Percentiles rank a stretch among this genome's conserved stretches.
Conservation (phyloP, 1,140 invertebrate genomes). For the Drosophila pachea region DNA sequence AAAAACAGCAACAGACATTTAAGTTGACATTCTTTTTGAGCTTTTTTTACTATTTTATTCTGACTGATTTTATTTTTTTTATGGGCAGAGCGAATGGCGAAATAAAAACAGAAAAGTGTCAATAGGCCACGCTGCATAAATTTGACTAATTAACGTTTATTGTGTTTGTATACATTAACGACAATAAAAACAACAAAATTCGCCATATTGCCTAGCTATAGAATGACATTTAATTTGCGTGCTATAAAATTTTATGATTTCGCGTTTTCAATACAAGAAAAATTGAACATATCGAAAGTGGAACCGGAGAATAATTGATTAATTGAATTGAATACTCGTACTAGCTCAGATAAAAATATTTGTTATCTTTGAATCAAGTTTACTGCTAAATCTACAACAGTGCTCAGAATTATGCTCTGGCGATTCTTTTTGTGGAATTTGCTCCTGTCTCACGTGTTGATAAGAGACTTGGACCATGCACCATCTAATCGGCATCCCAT, state of each 20-base stretch:
- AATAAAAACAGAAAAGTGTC: constrained; percentile 54
- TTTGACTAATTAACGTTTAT: constrained; percentile 76
- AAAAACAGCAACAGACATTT: constrained; percentile 18
- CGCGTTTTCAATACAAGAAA: constrained; percentile 42
- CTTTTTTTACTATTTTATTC: not conserved
- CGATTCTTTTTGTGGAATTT: constrained; percentile 4
- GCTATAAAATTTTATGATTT: constrained; percentile 61
- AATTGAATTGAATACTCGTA: no score
- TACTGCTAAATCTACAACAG: not conserved
- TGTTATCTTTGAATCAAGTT: no score
- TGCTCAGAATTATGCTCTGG: not conserved
- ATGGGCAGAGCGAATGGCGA: constrained; percentile 22
- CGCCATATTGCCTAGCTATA: constrained; percentile 35
- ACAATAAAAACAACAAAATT: constrained; percentile 24
- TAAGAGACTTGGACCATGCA: constrained; percentile 39
- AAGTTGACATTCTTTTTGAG: constrained; percentile 35
- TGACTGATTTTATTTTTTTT: constrained; percentile 37
- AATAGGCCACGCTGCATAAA: constrained; percentile 67
- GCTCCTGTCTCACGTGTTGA: constrained; percentile 18
- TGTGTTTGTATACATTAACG: constrained; percentile 57
- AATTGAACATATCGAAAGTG: constrained; percentile 16
- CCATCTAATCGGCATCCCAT: constrained; percentile 41
- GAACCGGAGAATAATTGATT: not conserved
- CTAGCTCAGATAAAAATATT: no score
- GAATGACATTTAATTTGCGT: constrained; percentile 65